Conservation (phyloP, 2,888 invertebrate genomes). For the Andrena trimmerana region DNA sequence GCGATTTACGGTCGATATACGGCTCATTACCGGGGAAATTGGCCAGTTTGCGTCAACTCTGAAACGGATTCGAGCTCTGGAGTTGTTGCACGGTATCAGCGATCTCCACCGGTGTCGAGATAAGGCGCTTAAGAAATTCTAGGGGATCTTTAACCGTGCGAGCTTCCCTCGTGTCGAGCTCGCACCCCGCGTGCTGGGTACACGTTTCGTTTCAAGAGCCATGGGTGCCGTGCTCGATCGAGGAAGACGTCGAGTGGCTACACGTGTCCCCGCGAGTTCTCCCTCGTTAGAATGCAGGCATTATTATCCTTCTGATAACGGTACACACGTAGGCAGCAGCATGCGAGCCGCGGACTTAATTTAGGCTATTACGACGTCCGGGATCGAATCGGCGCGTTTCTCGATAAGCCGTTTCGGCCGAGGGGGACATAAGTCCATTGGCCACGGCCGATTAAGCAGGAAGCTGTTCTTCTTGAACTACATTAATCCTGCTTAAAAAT, state of each 20-base stretch:
- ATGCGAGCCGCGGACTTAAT: slow-evolving; percentile 65
- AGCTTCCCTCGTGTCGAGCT: slow-evolving; percentile 2
- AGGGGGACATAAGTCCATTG: slow-evolving; percentile 46
- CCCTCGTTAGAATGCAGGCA: slow-evolving; percentile 34
- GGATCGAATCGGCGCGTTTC: slow-evolving; percentile 51
- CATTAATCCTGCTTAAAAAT: slow-evolving; percentile 65
- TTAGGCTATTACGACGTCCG: slow-evolving; percentile 70
- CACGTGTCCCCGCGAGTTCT: slow-evolving; percentile 48
- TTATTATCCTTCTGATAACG: slow-evolving; percentile 65
- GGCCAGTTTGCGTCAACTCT: slow-evolving; percentile 36
- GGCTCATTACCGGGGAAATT: slow-evolving; percentile 42
- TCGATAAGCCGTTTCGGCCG: slow-evolving; percentile 68
- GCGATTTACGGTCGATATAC: slow-evolving; percentile 55
- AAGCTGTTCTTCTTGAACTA: slow-evolving; percentile 46
- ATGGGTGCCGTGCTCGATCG: slow-evolving; percentile 30
- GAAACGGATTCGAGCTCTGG: slow-evolving; percentile 24
- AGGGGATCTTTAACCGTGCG: neutral
- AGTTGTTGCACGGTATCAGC: slow-evolving; percentile 46
- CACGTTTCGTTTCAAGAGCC: slow-evolving; percentile 35
- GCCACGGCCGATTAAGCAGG: slow-evolving; percentile 54
- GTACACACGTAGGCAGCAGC: slow-evolving; percentile 39
- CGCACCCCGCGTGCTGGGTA: slow-evolving; percentile 9
- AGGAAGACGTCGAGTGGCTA: slow-evolving; percentile 47
- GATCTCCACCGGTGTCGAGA: neutral
- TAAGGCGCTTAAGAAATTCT: slow-evolving; percentile 12